These are phyloP conservation scores for Porites australiensis DNA, from an alignment of 64 coral and sea anemone genomes.

Conservation along the genomic window DNA sequence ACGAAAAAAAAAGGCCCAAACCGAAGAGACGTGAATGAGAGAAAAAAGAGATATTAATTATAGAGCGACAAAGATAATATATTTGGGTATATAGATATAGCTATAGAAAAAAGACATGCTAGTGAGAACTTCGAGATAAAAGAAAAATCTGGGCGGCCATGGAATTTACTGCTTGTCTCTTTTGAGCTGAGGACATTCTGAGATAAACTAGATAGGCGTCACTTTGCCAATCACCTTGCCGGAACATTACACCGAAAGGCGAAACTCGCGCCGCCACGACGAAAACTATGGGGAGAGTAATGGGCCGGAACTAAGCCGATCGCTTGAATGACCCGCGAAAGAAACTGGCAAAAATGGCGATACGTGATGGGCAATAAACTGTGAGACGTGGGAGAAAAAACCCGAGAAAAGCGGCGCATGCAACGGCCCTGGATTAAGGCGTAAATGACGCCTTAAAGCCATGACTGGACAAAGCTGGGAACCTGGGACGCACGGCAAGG, in stretches of 20 bases:
- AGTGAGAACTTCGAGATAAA: too few species aligned
- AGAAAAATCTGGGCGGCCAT: background rate
- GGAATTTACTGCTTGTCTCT: background rate
- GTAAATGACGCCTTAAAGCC: background rate
- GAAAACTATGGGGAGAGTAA: slow-evolving; percentile 16
- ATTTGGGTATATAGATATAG: too few species aligned
- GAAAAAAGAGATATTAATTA: too few species aligned
- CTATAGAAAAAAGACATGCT: too few species aligned
- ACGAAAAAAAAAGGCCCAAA: too few species aligned
- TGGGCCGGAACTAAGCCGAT: background rate
- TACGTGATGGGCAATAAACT: background rate
- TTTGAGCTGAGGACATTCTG: background rate
- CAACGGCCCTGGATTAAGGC: background rate
- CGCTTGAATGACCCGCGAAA: background rate
- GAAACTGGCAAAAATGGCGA: background rate
- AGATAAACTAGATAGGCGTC: slow-evolving; percentile 28
- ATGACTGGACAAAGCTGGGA: background rate
- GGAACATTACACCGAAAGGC: slow-evolving; percentile 14
- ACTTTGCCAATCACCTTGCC: slow-evolving; percentile 14
- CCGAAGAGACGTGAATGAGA: too few species aligned
- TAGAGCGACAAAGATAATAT: too few species aligned
- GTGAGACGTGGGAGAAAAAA: background rate
- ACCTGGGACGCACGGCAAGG: background rate
- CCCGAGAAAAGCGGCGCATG: slow-evolving; percentile 20
- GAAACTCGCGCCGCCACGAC: background rate